phyloP scores from a whole-genome alignment of 1,140 invertebrate genomes.

The Temnothorax curvispinosus region DNA sequence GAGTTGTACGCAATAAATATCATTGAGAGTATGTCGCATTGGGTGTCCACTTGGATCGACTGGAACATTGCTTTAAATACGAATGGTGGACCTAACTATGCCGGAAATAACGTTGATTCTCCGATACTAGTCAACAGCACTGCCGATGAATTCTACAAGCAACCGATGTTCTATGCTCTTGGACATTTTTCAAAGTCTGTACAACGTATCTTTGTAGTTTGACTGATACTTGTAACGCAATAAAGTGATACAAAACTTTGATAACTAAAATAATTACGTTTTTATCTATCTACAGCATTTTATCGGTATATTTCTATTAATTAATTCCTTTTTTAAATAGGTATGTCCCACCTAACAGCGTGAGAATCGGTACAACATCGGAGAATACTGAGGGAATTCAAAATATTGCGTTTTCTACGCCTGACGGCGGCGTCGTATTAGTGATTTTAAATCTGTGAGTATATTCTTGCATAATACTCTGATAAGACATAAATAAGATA shows the following conservation, averaged over 20 bases:
- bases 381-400: background rate
- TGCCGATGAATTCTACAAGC: conserved; percentile 93
- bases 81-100: conserved; percentile 94
- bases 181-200: conserved; percentile 95
- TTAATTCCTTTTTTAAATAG: conserved; percentile 7
- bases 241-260: background rate
- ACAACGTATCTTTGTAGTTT: background rate
- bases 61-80: conserved; percentile 94
- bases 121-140: conserved; percentile 91
- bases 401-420: conserved; percentile 23
- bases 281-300: background rate
- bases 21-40: conserved; percentile 65
- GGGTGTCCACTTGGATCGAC: conserved; percentile 92
- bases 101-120: conserved; percentile 91
- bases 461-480: background rate
- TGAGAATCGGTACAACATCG: conserved; percentile 17
- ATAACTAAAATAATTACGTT: background rate
- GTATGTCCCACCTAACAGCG: conserved; percentile 20
- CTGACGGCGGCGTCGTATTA: background rate
- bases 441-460: conserved; percentile 48
- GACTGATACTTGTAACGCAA: background rate
- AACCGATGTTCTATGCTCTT: conserved; percentile 95
- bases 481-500: background rate
- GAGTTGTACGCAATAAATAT: conserved; percentile 24
- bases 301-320: background rate